Percentiles rank a stretch among this genome's conserved stretches.
Conservation (phyloP, 2,113 vertebrate genomes). For the mouse (Mus musculus) region DNA sequence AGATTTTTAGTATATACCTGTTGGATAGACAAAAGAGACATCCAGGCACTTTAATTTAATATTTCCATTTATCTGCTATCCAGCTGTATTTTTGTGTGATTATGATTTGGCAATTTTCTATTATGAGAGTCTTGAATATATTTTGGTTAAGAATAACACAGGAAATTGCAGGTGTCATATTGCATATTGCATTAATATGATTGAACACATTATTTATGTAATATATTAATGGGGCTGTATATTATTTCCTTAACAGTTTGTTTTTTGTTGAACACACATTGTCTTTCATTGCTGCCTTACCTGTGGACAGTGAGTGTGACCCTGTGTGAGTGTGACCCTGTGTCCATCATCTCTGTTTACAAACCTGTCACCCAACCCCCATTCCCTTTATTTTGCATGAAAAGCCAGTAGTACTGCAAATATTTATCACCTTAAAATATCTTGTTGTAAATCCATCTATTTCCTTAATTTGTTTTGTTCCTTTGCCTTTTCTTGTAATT, state of each 20-base stretch:
- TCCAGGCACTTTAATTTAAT: background rate
- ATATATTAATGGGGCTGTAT: background rate
- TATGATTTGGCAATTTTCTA: background rate
- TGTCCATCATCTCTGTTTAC: background rate
- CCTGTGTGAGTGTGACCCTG: background rate
- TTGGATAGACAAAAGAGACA: background rate
- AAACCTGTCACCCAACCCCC: background rate
- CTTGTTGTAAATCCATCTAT: background rate
- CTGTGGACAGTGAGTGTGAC: background rate
- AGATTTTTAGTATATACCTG: background rate
- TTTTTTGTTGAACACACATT: background rate
- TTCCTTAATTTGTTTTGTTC: background rate
- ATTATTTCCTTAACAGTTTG: background rate
- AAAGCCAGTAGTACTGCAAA: background rate
- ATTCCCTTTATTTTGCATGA: background rate
- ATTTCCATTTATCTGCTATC: background rate
- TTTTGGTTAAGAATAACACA: background rate
- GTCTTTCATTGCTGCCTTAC: background rate
- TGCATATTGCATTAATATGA: background rate
- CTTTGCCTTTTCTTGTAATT: background rate
- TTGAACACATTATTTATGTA: background rate
- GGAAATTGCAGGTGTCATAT: background rate
- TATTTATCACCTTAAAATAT: background rate
- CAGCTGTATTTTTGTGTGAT: background rate
- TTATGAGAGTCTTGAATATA: background rate